Base-by-base conservation (phyloP, 1,140 invertebrate genomes). In the Drosophila busckii region DNA sequence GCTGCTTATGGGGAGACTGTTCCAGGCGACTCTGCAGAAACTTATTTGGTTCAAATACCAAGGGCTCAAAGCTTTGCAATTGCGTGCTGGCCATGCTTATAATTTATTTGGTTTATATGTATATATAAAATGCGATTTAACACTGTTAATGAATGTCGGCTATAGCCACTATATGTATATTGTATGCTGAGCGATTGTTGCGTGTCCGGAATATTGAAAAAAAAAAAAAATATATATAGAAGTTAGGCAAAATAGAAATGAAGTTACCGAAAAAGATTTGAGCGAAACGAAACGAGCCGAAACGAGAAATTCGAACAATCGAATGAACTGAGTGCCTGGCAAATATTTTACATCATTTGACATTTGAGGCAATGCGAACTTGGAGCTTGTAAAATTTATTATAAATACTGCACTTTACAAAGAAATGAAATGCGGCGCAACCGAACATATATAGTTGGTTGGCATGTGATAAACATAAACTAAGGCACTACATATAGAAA, bases 401-500 rank as follows among this genome's bases (percentile, higher is more conserved):
- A 60, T 78, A 82, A 68, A 73, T 78, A 78, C 67, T 78, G 73
- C 31, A 44, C 50, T 69, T 35, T 66, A 66, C 50, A 70, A 38
- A 53, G 25, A 70, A 73, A 76, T 34, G 44, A 75, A 76, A 76
- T 75, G 71, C 70, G 49, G 22, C 20, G 22, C n/a, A n/a, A n/a
- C n/a, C n/a, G n/a, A n/a, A n/a, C 35, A 25, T 35, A 26, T 15
- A 28, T 3, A 19, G 22, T 52, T 22, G 25, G n/a, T 26, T 52
- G n/a, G 10, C 31, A 19, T 34, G 22, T 44, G 17, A 25, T 22
- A 16, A 44, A 56, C 52, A 34, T 16, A 58, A 37, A 28, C 53
- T 49, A 50, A 61, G 58, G 59, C 93, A 42, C 90, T 94, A 89
- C 93, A 93, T 61, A 93, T 93, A 87, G 92, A 92, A 55, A 93